Evolutionary conservation across 2,797 vertebrate species (phyloP), one percentile per base, ranked within the genome.

Genomic region (Gymnothorax reevesii): DNA sequence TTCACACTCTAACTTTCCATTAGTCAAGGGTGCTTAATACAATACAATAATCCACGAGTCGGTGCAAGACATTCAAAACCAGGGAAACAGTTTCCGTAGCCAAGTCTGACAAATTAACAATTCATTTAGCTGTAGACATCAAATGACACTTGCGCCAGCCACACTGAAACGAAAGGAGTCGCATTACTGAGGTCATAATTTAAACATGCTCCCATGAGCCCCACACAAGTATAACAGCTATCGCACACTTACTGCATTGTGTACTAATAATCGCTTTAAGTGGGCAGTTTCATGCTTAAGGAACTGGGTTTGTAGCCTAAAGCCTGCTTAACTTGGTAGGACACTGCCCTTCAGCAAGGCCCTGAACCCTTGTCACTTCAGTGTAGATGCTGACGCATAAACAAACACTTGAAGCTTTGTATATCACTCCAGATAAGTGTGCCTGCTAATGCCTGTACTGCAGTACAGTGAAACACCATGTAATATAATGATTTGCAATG

Each of bases 21-120:
- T 55, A 66, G 83, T 66, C 42, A 87, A 25, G 83, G 62, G 64
- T 17, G 52, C 62, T 42, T 54, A 57, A 52, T 69, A 15, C 20
- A 57, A 73, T n/a, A 62, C 57, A 84, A 75, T 20, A 20, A 7
- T 17, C 13, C 87, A 1, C 49, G 62, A 17, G 42, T 82, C 60
- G 59, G 83, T 17, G 57, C n/a, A 55, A 83, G 66, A 73, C 55
- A 87, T 59, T 59, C 33, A 69, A n/a, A 54, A 27, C 60, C 20
- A 9, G 69, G 22, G 27, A 10, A 2, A 57, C 22, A 75, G 64
- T 71, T 52, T 13, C 69, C 15, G 33, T n/a, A 1, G 17, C 77
- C 49, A 83, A 20, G 66, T 57, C 55, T 75, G 83, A 84, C 57
- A 75, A 27, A 60, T 84, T 84, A 62, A 69, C 83, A 80, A 64